Evolutionary conservation across 2,888 invertebrate genomes (phyloP).

Genomic region (Polylopha cassiicola): DNA sequence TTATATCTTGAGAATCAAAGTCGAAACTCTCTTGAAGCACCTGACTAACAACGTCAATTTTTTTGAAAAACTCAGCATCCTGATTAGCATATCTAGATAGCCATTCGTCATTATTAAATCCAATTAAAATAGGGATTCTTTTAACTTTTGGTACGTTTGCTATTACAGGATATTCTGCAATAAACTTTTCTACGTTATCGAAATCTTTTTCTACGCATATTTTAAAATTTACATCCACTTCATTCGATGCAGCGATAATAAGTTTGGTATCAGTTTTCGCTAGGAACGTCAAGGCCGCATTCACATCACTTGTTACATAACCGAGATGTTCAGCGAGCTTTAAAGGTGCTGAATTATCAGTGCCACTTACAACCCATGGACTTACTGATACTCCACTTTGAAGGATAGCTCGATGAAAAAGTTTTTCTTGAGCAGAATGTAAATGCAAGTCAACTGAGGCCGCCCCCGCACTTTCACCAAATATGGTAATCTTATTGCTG

Average conservation of each 20-base stretch:
- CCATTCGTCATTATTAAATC: conserved; percentile 13
- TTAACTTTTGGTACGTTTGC: conserved; percentile 8
- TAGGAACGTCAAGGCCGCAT: conserved; percentile 11
- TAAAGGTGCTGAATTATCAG: conserved; percentile 1
- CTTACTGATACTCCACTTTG: conserved; percentile 17
- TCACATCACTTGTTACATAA: conserved; percentile 6
- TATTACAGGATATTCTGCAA: conserved; percentile 7
- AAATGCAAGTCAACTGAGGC: conserved; percentile 46
- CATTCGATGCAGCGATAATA: conserved; percentile 10
- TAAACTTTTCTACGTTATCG: background rate
- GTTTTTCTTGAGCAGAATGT: conserved; percentile 12
- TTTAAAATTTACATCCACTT: conserved; percentile 4
- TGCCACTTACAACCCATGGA: conserved; percentile 9
- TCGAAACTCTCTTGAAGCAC: conserved; percentile 17
- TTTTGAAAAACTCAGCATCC: conserved; percentile 8
- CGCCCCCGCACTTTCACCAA: conserved; percentile 51
- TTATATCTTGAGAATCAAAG: conserved; percentile 26
- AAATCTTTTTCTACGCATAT: conserved; percentile 3
- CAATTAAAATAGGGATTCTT: conserved; percentile 5
- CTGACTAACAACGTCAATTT: conserved; percentile 5
- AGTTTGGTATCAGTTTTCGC: conserved; percentile 2
- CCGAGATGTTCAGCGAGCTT: conserved; percentile 8
- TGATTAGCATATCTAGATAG: background rate
- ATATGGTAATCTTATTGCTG: conserved; percentile 42
- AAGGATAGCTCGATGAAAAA: conserved; percentile 17